Base-by-base conservation (phyloP, 2,113 vertebrate genomes). In the Burhinus bistriatus region DNA sequence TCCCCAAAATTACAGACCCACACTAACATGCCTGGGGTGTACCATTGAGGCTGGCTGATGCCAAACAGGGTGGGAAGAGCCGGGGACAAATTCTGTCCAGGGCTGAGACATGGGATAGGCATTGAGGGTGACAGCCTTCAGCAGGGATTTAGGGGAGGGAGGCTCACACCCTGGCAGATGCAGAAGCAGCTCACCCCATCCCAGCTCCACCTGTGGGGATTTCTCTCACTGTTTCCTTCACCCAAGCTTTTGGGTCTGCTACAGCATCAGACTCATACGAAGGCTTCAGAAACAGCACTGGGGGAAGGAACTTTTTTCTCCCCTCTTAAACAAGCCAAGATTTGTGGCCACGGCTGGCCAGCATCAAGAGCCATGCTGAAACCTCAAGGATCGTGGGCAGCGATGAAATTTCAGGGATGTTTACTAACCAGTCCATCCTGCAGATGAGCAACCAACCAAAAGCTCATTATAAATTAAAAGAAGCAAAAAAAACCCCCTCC, bases 381-480 rank as follows among this genome's bases (percentile, higher is more conserved):
- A 83, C 32, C 59, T 21, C 51, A 42, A 20, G 42, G 68, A 89
- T 22, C 9, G 6, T 5, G 5, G 72, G 38, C 61, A 95, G 79
- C 5, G 0, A 14, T 32, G 72, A 62, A 45, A 71, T 78, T 79
- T 84, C 55, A 54, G 32, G 38, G 47, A 55, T 69, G 47, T 64
- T 76, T 42, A 52, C 62, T 42, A 80, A 79, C 49, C 62, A 59
- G 89, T 79, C 68, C 68, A 65, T 49, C 45, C 59, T 2, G 16
- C 22, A 66, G 45, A 52, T 44, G 47, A 94, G 57, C 29, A 34
- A 49, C 51, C 26, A 68, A 36, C 25, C 5, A 3, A 75, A 92
- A 78, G 55, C 59, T 95, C 83, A 86, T 96, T 93, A 87, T 54
- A 94, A 87, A 95, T 95, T 95, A 87, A 95, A 96, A 89, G 62